Base-by-base conservation (phyloP, 2,888 invertebrate genomes). In the Amphipoea oculea region DNA sequence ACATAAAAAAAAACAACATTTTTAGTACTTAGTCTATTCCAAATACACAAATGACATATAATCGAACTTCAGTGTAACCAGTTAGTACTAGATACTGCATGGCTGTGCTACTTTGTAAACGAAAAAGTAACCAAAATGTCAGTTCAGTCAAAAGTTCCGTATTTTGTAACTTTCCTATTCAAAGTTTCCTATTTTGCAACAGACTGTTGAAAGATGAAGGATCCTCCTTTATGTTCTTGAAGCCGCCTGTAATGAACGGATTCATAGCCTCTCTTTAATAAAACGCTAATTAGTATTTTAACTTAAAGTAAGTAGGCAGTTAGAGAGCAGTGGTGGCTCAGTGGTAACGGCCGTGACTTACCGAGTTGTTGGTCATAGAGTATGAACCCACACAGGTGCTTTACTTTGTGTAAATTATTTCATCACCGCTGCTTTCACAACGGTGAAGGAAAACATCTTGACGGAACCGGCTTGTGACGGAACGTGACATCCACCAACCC, bases 111-210 rank as follows among this genome's bases (percentile, higher is more conserved):
- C 17, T 40, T 51, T 72, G 36, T n/a, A 60, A 70, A 60, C 70
- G 5, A 62, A 71, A 14, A 40, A 40, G 0, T 62, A 17, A 51
- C 17, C 1, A n/a, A 36, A 57, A 57, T 45, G 17, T n/a, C 17
- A 17, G 42, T 63, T 76, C 23, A 40, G 63, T 42, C 42, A 42
- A 77, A 77, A 77, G 42, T 51, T 51, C 36, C 12, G 6, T 7
- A 23, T 77, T 51, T 63, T 54, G 51, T 54, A 11, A 54, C 29
- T 54, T 74, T 54, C 20, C 23, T 14, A 57, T 74, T 73, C 51
- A 42, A 29, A 54, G 74, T 54, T 74, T 51, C n/a, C 40, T 42
- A 42, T 42, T 71, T 57, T 42, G 40, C 17, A 42, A 29, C 62
- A 40, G 11, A 9, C n/a, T 54, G 20, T 36, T 12, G 29, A 77